Conservation (phyloP, 2,797 vertebrate genomes). For the Eurystomus glaucurus region DNA sequence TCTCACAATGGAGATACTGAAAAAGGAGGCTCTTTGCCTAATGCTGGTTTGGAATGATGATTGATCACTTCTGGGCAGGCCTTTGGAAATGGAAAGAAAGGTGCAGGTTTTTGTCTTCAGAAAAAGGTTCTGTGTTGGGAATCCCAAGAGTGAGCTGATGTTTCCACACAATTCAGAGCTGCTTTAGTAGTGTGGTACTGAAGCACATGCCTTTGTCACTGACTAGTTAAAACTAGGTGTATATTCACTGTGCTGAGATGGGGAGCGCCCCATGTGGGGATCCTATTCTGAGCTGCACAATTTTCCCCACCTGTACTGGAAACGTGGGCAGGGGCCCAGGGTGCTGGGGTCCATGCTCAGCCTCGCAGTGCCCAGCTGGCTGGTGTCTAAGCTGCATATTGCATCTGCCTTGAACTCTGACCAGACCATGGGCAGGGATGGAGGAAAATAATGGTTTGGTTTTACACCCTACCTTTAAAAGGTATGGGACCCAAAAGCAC, state of each 20-base stretch:
- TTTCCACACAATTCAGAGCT: not conserved
- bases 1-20: not conserved
- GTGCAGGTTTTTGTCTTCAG: not conserved
- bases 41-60: not conserved
- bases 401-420: not conserved
- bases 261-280: not conserved
- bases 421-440: rapidly evolving
- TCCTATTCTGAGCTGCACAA: not conserved
- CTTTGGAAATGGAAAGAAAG: not conserved
- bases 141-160: not conserved
- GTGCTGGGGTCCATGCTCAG: not conserved
- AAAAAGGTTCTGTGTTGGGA: not conserved
- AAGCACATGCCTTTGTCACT: not conserved
- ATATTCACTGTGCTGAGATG: not conserved
- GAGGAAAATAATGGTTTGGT: not conserved
- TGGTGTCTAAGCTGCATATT: not conserved
- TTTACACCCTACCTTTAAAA: not conserved
- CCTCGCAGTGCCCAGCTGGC: not conserved
- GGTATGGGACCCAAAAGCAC: not conserved
- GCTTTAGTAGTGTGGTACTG: not conserved
- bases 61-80: not conserved
- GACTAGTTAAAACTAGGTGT: not conserved
- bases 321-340: not conserved
- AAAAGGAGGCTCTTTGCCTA: not conserved
- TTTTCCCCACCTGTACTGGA: not conserved